Conservation (phyloP, 2,113 vertebrate species). For the Podilymbus podiceps region DNA sequence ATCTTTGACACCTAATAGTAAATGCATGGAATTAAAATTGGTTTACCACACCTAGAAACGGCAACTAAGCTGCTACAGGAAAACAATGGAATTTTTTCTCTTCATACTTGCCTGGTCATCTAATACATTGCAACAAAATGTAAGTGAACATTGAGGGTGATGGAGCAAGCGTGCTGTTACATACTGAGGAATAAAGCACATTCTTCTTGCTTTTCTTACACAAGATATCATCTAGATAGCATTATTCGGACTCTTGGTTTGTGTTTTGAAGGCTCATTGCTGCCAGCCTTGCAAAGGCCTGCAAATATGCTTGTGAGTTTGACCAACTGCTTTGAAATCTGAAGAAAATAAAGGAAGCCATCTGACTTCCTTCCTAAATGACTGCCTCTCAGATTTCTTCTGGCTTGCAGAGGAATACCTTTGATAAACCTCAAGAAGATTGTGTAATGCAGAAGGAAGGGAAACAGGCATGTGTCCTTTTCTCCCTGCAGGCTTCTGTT, state of each 20-base stretch:
- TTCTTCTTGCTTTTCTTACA: not conserved
- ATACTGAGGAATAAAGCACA: not conserved
- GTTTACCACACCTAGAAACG: not conserved
- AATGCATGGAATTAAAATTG: not conserved
- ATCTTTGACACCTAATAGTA: not conserved
- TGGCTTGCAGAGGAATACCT: constrained; percentile 21
- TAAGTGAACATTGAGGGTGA: not conserved
- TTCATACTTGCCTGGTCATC: not conserved
- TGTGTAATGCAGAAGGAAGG: not conserved
- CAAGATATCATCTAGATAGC: not conserved
- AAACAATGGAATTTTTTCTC: not conserved
- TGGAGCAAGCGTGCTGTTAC: not conserved
- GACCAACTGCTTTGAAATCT: not conserved
- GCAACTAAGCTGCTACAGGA: not conserved
- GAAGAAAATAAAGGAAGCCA: not conserved
- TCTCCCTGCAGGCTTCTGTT: not conserved
- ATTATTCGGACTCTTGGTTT: not conserved
- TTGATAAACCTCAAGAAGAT: constrained; percentile 26
- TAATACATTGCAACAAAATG: not conserved
- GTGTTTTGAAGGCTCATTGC: not conserved
- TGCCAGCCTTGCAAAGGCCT: not conserved
- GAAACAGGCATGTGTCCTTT: not conserved
- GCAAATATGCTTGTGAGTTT: not conserved
- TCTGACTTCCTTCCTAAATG: not conserved
- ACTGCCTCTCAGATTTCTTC: not conserved